Conservation (phyloP, 2,797 vertebrate genomes). For the Neosilurus mollespiculum region DNA sequence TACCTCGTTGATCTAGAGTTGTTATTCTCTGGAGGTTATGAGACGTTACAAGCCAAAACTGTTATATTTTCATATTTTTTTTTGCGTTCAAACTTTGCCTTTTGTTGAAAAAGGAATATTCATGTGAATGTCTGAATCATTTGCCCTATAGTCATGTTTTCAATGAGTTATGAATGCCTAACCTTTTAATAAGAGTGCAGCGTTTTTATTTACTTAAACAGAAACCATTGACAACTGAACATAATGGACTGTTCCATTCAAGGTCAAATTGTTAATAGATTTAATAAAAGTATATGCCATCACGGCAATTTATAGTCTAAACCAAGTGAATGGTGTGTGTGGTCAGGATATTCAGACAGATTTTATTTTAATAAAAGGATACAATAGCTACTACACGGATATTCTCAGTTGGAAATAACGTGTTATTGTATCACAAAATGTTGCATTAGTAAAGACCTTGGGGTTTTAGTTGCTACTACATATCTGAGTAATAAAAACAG, state of each 20-base stretch:
- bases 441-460: constrained; percentile 8
- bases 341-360: background rate
- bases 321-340: background rate
- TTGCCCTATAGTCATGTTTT: background rate
- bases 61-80: background rate
- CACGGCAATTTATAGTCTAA: background rate
- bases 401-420: background rate
- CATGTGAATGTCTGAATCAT: background rate
- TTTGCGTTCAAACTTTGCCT: background rate
- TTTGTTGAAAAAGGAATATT: background rate
- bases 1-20: background rate
- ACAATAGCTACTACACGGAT: background rate
- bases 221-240: background rate
- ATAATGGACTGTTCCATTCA: background rate
- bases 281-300: background rate
- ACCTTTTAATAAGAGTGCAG: background rate
- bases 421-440: constrained; percentile 2
- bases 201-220: background rate
- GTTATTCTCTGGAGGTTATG: background rate
- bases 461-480: constrained; percentile 7
- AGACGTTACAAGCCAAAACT: background rate
- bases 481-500: constrained; percentile 2
- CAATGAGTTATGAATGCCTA: background rate
- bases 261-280: background rate
- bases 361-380: background rate